Percentiles rank a stretch among this genome's conserved stretches.
These are phyloP conservation scores for Isurus oxyrinchus DNA, from an alignment of 2,113 vertebrate species.

Conservation along the genomic window DNA sequence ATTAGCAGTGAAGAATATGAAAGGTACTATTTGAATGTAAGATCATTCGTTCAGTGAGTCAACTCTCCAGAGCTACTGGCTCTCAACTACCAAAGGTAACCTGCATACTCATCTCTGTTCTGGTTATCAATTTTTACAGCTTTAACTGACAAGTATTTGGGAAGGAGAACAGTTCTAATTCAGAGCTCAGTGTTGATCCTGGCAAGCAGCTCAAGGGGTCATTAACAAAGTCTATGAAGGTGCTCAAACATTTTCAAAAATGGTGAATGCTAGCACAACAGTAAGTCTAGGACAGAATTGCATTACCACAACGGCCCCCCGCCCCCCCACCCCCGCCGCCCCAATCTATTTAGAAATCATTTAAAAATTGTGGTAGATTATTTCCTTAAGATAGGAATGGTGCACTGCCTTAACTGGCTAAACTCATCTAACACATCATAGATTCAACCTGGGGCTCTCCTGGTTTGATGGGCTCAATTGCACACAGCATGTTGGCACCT, in stretches of 20 bases:
- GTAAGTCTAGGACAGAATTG: not conserved
- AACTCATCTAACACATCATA: no score
- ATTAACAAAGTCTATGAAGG: not conserved
- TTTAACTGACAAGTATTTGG: slow-evolving; percentile 11
- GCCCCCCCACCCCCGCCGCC: not conserved
- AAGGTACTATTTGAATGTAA: not conserved
- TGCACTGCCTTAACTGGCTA: no score
- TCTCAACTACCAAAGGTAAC: not conserved
- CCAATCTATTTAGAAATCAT: not conserved
- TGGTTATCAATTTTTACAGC: not conserved
- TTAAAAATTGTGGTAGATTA: not conserved
- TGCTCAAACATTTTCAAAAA: not conserved
- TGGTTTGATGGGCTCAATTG: no score
- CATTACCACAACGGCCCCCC: not conserved
- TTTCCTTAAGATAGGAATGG: no score
- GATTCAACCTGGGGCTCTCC: no score
- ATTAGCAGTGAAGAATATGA: not conserved
- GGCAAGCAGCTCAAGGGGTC: not conserved
- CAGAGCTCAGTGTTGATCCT: not conserved
- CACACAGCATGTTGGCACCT: no score
- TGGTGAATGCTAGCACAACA: not conserved
- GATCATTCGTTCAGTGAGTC: not conserved
- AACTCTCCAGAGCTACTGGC: not conserved
- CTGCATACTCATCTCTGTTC: not conserved
- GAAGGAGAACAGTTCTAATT: no score